These are phyloP conservation scores for Propithecus perrieri DNA, from an alignment of 2,797 vertebrate genomes.

Conservation along the genomic window DNA sequence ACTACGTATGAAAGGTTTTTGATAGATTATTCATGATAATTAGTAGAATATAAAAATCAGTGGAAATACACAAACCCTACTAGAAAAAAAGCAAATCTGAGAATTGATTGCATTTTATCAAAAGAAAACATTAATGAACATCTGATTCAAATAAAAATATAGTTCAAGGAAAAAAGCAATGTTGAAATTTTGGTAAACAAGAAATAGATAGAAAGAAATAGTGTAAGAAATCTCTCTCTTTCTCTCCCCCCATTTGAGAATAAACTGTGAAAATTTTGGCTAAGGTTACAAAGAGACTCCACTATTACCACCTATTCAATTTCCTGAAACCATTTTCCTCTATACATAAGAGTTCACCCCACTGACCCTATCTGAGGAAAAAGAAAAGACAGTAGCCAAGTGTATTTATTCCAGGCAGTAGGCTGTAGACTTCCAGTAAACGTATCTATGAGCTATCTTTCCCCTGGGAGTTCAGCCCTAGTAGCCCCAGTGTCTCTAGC, in stretches of 20 bases:
- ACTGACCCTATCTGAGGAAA: neutral
- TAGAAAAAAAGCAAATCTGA: constrained; percentile 76
- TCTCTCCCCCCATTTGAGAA: neutral
- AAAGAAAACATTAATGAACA: constrained; percentile 80
- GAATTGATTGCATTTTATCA: constrained; percentile 66
- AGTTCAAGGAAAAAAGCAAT: constrained; percentile 40
- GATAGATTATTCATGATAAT: constrained; percentile 68
- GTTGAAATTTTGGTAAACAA: constrained; percentile 9
- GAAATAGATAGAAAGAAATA: neutral
- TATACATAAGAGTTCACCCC: constrained; percentile 13
- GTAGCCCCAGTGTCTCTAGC: neutral
- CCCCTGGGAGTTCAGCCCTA: neutral
- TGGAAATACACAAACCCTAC: constrained; percentile 62
- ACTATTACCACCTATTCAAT: neutral
- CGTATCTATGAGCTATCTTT: neutral
- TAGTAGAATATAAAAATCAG: constrained; percentile 56
- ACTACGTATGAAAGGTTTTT: constrained; percentile 59
- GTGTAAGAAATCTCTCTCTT: neutral
- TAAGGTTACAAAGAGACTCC: neutral
- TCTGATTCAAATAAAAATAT: constrained; percentile 59
- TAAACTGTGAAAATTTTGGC: neutral
- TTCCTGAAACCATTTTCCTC: constrained; percentile 12
- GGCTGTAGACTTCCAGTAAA: neutral
- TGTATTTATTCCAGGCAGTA: neutral
- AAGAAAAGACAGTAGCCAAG: neutral